Evolutionary conservation across 2,888 invertebrate species (phyloP), one percentile per base, ranked within the genome.

Genomic region (Andrena hattorfiana): DNA sequence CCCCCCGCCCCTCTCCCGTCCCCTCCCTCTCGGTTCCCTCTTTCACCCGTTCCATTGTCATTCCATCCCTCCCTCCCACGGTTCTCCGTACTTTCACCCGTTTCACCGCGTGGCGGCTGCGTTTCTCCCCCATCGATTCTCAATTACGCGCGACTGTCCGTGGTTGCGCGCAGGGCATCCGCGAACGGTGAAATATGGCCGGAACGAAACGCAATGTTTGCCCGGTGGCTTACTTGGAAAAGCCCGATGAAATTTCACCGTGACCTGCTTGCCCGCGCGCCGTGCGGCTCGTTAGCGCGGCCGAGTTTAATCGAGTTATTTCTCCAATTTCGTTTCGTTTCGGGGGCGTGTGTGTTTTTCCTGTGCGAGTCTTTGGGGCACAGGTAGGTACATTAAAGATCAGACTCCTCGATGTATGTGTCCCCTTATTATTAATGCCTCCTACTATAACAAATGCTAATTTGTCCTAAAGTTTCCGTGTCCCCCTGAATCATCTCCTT

Each of bases 101-200:
- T 20, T 60, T 59, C 42, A 63, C 26, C 30, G 63, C 42, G 69
- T 10, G 26, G 20, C 23, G 23, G 28, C 51, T n/a, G 49, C 64
- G 16, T 26, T 42, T 42, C 42, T n/a, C 63, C 62, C 28, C 32
- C 69, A 71, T 74, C 77, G 77, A 77, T 77, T 83, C 73, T 35
- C 67, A 64, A 82, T 82, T 80, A 80, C 49, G 59, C 26, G 51
- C 13, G 35, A 60, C 48, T 35, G 10, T 5, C 8, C 30, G 48
- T 56, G 30, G 30, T 16, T 13, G 7, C 54, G 13, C 32, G 10
- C 35, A 6, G 28, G 2, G 16, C 28, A 28, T 16, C 20, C 23
- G 10, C 28, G 68, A 42, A 77, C 42, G 13, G 20, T 26, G 77
- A 70, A 62, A 67, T 62, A 62, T 20, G 26, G 26, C n/a, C n/a